Evolutionary conservation across 1,140 invertebrate species (phyloP).

Genomic region (Temnothorax nylanderi): DNA sequence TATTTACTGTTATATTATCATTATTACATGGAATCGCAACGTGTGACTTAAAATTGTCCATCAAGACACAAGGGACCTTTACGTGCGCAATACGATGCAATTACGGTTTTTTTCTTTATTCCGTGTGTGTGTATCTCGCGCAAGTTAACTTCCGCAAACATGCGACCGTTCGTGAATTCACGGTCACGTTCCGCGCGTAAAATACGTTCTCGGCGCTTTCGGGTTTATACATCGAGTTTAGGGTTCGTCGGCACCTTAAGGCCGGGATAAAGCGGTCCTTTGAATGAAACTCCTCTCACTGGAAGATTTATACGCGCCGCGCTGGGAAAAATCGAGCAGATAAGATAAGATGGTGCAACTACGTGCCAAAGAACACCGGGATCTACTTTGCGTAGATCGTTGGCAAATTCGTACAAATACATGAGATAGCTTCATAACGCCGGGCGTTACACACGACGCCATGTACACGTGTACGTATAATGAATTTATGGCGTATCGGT

Average conservation of each 20-base stretch:
- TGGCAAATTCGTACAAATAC: slow-evolving; percentile 35
- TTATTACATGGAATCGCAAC: not conserved
- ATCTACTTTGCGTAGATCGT: slow-evolving; percentile 50
- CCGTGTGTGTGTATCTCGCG: slow-evolving; percentile 11
- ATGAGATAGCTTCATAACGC: slow-evolving; percentile 7
- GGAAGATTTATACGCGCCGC: slow-evolving; percentile 74
- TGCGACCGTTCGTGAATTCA: slow-evolving; percentile 60
- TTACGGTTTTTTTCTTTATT: slow-evolving; percentile 38
- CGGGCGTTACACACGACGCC: not conserved
- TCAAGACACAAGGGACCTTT: not conserved
- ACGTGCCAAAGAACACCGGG: slow-evolving; percentile 52
- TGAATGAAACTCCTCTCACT: slow-evolving; percentile 69
- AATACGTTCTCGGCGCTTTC: slow-evolving; percentile 77
- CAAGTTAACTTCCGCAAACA: slow-evolving; percentile 56
- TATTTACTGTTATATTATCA: not conserved
- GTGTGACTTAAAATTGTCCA: not conserved
- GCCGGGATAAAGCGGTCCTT: slow-evolving; percentile 71
- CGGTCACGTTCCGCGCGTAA: slow-evolving; percentile 81
- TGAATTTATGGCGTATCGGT: not conserved
- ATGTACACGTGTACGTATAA: not conserved
- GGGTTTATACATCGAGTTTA: slow-evolving; percentile 78
- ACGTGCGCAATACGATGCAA: slow-evolving; percentile 28
- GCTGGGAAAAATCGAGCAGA: slow-evolving; percentile 58
- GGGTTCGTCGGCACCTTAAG: slow-evolving; percentile 73
- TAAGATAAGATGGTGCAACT: slow-evolving; percentile 38